phyloP scores from a whole-genome alignment of 2,797 vertebrate species.

The Benthosema pterotum region DNA sequence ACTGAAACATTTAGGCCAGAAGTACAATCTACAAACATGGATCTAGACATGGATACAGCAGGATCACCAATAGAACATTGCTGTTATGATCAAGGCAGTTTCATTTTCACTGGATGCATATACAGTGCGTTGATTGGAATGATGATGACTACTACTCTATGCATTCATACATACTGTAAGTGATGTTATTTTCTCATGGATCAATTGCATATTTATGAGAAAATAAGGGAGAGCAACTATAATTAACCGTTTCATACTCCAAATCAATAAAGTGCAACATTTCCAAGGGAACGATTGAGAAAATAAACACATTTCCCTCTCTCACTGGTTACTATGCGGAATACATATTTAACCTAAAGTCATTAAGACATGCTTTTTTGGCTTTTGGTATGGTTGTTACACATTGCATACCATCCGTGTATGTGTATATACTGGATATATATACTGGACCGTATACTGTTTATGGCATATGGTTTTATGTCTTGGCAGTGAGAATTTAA shows the following conservation, averaged over 20 bases:
- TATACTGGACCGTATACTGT: background rate
- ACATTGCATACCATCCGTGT: background rate
- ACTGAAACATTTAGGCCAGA: background rate
- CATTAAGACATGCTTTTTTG: conserved; percentile 25
- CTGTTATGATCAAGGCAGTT: background rate
- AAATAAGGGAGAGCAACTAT: background rate
- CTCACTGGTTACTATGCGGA: conserved; percentile 6
- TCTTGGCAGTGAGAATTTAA: conserved; percentile 8
- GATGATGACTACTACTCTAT: too few species aligned
- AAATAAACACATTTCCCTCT: background rate
- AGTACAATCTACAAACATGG: too few species aligned
- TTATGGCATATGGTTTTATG: conserved; percentile 2
- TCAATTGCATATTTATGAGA: background rate
- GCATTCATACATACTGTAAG: too few species aligned
- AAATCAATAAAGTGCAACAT: conserved; percentile 56
- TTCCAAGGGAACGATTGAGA: conserved; percentile 4
- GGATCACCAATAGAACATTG: conserved; percentile 8
- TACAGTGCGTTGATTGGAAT: too few species aligned
- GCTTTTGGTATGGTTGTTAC: too few species aligned
- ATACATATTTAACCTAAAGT: conserved; percentile 13
- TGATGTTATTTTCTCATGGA: too few species aligned
- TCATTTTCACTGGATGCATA: background rate
- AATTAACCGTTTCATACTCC: conserved; percentile 7
- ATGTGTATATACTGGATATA: background rate
- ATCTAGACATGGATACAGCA: background rate